Evolutionary conservation across 2,113 vertebrate species (phyloP).

Genomic region (Podocnemis expansa): DNA sequence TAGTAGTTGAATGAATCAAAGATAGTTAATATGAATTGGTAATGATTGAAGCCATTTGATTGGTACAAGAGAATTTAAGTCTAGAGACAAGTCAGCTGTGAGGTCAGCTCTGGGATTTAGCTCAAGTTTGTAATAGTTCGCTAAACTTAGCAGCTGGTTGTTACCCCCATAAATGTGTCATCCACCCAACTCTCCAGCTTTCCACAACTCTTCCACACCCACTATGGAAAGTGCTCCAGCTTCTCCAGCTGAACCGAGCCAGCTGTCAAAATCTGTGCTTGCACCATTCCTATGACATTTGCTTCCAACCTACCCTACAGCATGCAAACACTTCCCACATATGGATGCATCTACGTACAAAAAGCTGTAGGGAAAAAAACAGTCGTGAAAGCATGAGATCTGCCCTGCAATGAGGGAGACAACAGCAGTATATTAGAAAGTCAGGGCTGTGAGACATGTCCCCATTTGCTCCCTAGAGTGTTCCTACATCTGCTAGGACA

Average conservation of each 20-base stretch:
- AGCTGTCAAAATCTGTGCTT: background rate
- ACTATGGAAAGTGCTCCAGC: background rate
- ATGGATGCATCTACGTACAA: background rate
- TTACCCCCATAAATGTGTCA: background rate
- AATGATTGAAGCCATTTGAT: background rate
- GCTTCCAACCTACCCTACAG: background rate
- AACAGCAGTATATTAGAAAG: background rate
- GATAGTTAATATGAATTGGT: rapidly evolving
- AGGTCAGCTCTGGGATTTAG: background rate
- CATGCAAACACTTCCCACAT: rapidly evolving
- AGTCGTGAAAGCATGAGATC: background rate
- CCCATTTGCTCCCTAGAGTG: background rate
- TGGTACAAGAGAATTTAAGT: rapidly evolving
- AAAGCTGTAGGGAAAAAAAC: rapidly evolving
- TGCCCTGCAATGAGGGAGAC: rapidly evolving
- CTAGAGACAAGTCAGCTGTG: background rate
- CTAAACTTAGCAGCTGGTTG: background rate
- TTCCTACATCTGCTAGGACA: rapidly evolving
- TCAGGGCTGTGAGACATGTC: no score
- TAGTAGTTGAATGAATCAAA: background rate
- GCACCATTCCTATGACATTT: background rate
- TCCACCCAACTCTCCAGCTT: background rate
- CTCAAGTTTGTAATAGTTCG: rapidly evolving
- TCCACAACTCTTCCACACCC: background rate
- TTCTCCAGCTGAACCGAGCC: background rate